Conservation (phyloP, 2,113 vertebrate genomes). For the Odontesthes bonariensis region DNA sequence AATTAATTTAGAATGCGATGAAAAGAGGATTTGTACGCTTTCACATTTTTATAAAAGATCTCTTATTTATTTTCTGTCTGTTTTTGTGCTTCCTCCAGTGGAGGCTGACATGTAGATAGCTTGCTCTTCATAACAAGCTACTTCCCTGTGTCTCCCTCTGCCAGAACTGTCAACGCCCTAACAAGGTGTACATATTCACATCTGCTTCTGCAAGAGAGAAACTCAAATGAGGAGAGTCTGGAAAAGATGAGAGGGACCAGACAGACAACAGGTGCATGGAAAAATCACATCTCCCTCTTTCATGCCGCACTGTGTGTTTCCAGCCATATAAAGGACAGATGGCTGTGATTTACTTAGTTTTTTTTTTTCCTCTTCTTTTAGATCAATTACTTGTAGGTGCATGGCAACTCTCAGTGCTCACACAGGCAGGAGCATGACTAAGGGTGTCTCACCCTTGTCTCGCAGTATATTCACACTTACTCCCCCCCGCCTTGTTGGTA, state of each 20-base stretch:
- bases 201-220: conserved; percentile 62
- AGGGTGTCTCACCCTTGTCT: conserved; percentile 67
- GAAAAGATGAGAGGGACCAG: conserved; percentile 59
- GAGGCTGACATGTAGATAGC: conserved; percentile 55
- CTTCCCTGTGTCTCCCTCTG: conserved; percentile 53
- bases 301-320: conserved; percentile 40
- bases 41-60: background rate
- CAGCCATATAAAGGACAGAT: conserved; percentile 55
- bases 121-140: conserved; percentile 68
- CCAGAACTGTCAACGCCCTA: conserved; percentile 68
- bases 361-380: conserved; percentile 31
- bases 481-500: conserved; percentile 45
- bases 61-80: conserved; percentile 24
- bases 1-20: conserved; percentile 15
- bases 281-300: conserved; percentile 43
- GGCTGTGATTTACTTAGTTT: conserved; percentile 57
- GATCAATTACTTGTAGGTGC: conserved; percentile 60
- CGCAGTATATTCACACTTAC: conserved; percentile 59
- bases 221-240: conserved; percentile 65
- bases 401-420: conserved; percentile 51
- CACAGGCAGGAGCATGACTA: conserved; percentile 60
- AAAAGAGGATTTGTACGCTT: background rate
- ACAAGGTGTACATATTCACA: conserved; percentile 71
- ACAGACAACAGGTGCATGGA: conserved; percentile 63
- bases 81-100: conserved; percentile 22